These are phyloP conservation scores for Erethizon dorsatum DNA, from an alignment of 2,797 vertebrate genomes.

Conservation along the genomic window DNA sequence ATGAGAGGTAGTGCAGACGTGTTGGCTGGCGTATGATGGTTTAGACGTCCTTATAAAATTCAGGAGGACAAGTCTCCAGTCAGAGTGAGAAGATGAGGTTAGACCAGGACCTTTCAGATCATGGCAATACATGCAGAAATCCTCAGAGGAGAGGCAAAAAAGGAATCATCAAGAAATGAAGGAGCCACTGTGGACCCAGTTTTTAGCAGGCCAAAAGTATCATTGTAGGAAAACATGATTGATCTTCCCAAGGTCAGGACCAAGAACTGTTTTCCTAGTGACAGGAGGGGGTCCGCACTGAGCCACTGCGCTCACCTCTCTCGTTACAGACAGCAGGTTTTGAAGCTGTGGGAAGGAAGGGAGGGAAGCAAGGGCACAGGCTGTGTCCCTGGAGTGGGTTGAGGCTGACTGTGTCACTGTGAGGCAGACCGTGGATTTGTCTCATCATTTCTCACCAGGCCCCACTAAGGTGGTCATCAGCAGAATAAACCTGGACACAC, in stretches of 20 bases:
- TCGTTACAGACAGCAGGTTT: neutral
- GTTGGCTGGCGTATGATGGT: accelerated
- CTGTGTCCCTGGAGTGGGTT: neutral
- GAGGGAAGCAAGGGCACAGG: neutral
- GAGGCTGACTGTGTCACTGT: no score
- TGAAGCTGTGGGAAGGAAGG: neutral
- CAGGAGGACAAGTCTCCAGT: neutral
- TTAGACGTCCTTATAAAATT: neutral
- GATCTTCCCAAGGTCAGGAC: neutral
- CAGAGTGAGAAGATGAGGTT: neutral
- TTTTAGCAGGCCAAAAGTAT: neutral
- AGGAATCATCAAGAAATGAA: neutral
- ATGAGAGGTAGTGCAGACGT: neutral
- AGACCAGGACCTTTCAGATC: neutral
- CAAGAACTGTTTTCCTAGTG: neutral
- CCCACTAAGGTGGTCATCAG: neutral
- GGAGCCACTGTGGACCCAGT: no score
- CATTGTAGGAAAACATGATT: accelerated
- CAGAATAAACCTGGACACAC: neutral
- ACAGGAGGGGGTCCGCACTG: neutral
- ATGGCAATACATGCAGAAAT: neutral
- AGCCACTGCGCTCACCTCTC: accelerated
- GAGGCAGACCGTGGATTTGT: neutral
- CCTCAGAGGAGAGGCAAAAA: neutral
- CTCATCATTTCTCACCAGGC: neutral